A percentile compares a stretch with the other conserved stretches of the same genome.
Conservation (phyloP, 1,140 invertebrate species). For the Metaphire vulgaris region DNA sequence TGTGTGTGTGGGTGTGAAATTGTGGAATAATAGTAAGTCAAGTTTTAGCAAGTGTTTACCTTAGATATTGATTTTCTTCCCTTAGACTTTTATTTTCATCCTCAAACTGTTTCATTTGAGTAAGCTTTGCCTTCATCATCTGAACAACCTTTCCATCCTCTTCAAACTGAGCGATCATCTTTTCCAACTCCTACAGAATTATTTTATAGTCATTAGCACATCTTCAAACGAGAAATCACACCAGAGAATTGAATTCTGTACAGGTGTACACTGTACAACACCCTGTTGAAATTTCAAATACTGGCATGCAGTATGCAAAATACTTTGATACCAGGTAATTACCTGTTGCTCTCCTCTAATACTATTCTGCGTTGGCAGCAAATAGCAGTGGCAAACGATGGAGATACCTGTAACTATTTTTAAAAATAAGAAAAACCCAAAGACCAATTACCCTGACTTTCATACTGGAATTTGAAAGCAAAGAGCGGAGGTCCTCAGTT, state of each 20-base stretch:
- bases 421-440: background rate
- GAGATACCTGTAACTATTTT: background rate
- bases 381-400: background rate
- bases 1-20: no score
- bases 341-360: background rate
- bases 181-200: background rate
- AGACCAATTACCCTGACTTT: background rate
- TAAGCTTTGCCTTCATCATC: background rate
- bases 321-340: background rate
- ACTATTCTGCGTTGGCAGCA: background rate
- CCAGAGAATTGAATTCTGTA: no score
- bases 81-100: background rate
- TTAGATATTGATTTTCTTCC: background rate
- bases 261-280: background rate
- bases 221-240: no score
- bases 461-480: background rate
- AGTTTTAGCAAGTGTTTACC: no score
- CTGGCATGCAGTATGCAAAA: background rate
- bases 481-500: background rate
- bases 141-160: background rate
- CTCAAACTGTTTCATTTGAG: background rate
- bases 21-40: no score
- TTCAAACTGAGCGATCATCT: background rate
- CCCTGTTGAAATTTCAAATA: background rate
- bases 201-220: background rate